Evolutionary conservation across 2,113 vertebrate species (phyloP), one percentile per base, ranked within the genome.

Genomic region (Chamaetylas fuelleborni): DNA sequence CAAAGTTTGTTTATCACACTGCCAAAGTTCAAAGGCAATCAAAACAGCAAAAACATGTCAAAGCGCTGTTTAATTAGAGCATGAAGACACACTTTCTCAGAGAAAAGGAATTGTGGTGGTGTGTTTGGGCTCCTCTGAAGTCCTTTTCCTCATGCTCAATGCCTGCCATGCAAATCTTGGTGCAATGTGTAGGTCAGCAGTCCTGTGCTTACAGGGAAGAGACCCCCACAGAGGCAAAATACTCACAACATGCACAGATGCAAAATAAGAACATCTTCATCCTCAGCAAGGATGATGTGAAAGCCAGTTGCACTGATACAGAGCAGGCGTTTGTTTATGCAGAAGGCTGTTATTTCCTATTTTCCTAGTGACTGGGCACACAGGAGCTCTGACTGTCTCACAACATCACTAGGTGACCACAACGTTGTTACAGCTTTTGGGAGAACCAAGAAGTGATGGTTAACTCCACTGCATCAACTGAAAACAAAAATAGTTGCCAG

Each of bases 11-110:
- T 96, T 96, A 86, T 92, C 73, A 34, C 86, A 16, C 67, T 80
- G 57, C 45, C 62, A 19, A 36, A 61, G 79, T 87, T 94, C 92
- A 94, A 94, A 95, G 73, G 83, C 88, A 92, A 61, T 92, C 84
- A 84, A 67, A 91, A 24, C 45, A 76, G 73, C 86, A 54, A 78
- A 90, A 86, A 53, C 86, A 64, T 36, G 81, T 92, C 85, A 94
- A 90, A 19, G 18, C 5, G 24, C 61, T 92, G 60, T 80, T 80
- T 69, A 93, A 92, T 86, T 81, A 76, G 45, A 53, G n/a, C 19
- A 8, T 50, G 88, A 56, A 91, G 77, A 47, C 74, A 42, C 18
- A 9, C 47, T 66, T 50, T 77, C 86, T 71, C 3, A 1, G 61
- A 42, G 65, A 33, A 50, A 61, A 70, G 60, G 53, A 79, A 48